These are phyloP conservation scores for Cercopithecus mona DNA, from an alignment of 2,113 vertebrate genomes.

Conservation along the genomic window DNA sequence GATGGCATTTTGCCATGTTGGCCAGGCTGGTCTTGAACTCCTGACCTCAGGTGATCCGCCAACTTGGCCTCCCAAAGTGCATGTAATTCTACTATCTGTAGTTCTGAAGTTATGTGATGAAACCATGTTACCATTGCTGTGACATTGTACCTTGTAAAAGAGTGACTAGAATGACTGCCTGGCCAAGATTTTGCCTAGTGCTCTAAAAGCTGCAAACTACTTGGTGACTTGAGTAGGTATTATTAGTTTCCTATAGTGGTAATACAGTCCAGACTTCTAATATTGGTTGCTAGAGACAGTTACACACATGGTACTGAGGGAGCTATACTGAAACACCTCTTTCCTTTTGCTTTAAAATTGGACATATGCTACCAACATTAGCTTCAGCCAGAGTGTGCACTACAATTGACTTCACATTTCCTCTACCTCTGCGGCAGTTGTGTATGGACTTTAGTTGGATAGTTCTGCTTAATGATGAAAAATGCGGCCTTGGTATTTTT, in stretches of 20 bases:
- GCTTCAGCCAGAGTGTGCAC: neutral
- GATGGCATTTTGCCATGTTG: no score
- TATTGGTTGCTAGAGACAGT: neutral
- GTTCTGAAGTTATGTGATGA: neutral
- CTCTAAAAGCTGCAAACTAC: neutral
- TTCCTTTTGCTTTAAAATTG: neutral
- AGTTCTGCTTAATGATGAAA: neutral
- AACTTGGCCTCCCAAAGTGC: no score
- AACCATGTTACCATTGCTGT: neutral
- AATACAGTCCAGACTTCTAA: neutral
- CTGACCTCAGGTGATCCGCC: no score
- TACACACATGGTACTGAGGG: neutral
- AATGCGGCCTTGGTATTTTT: neutral
- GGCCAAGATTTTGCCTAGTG: neutral
- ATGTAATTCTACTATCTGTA: neutral
- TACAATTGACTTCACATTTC: neutral
- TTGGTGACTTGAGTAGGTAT: neutral
- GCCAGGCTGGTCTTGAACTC: no score
- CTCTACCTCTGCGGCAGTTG: neutral
- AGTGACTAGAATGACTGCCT: no score
- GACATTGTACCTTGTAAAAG: neutral
- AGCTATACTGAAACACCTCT: neutral
- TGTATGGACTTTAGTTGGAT: neutral
- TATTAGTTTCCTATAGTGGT: neutral
- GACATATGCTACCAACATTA: neutral